Percentiles rank a stretch among this genome's conserved stretches.
These are phyloP conservation scores for Motacilla alba DNA, from an alignment of 2,113 vertebrate species.

Conservation along the genomic window DNA sequence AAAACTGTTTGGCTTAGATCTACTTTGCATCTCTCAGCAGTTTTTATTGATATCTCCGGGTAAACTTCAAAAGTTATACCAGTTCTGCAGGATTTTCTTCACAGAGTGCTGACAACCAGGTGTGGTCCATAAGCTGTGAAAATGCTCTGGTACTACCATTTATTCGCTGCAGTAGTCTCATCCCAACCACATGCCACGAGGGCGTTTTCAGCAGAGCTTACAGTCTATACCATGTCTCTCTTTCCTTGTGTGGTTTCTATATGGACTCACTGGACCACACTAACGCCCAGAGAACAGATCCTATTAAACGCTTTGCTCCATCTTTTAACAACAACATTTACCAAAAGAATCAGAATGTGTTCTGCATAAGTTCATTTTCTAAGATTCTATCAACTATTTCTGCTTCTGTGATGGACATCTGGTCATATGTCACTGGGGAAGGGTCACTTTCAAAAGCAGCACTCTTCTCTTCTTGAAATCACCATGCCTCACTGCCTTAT, in stretches of 20 bases:
- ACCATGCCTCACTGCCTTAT: not conserved
- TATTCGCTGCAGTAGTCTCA: not conserved
- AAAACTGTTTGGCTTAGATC: not conserved
- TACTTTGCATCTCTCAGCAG: not conserved
- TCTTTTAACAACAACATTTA: not conserved
- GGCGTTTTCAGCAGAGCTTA: not conserved
- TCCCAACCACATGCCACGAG: not conserved
- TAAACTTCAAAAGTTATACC: not conserved
- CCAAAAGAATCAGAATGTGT: not conserved
- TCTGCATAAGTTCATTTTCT: not conserved
- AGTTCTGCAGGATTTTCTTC: not conserved
- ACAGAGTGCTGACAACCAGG: not conserved
- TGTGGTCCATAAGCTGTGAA: not conserved
- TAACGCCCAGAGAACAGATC: not conserved
- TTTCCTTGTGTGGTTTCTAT: not conserved
- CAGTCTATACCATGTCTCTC: not conserved
- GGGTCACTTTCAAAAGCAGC: not conserved
- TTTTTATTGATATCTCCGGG: not conserved
- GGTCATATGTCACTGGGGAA: not conserved
- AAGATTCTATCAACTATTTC: not conserved
- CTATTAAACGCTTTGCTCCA: not conserved
- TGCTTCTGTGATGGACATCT: not conserved
- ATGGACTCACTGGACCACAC: fast-evolving
- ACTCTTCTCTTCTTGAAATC: not conserved
- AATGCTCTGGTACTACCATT: not conserved